Conservation (phyloP, 2,888 invertebrate species). For the Elmis aenea region DNA sequence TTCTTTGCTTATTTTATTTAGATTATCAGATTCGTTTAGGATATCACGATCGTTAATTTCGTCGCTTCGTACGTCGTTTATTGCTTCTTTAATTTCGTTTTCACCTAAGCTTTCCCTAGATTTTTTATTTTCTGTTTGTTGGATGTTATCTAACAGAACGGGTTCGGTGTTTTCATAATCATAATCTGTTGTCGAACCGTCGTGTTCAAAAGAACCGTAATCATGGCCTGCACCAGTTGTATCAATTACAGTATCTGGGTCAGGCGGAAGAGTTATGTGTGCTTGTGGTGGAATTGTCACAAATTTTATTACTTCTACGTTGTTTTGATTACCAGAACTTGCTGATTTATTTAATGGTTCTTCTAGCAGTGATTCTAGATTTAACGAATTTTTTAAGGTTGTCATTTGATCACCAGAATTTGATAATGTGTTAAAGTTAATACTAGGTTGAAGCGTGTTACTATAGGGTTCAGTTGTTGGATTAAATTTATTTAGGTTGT, state of each 20-base stretch:
- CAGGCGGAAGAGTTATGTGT: too few relatives aligned
- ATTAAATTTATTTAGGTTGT: slow-evolving; percentile 33
- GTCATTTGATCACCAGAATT: slow-evolving; percentile 6
- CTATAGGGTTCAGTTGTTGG: slow-evolving; percentile 34
- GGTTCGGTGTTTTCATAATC: slow-evolving; percentile 14
- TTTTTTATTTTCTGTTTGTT: slow-evolving; percentile 4
- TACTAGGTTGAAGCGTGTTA: slow-evolving; percentile 21
- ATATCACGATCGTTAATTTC: neutral
- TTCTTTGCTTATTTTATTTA: neutral
- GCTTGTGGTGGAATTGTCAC: slow-evolving; percentile 11
- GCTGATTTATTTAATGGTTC: slow-evolving; percentile 53
- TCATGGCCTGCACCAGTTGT: slow-evolving; percentile 9
- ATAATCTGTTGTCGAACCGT: slow-evolving; percentile 10
- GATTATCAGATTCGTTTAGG: neutral
- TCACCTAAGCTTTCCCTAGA: slow-evolving; percentile 2
- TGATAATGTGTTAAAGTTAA: slow-evolving; percentile 5
- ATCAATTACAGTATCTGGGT: too few relatives aligned
- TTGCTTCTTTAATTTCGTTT: slow-evolving; percentile 1
- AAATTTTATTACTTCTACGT: slow-evolving; percentile 19
- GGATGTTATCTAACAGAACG: slow-evolving; percentile 5
- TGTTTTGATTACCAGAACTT: slow-evolving; percentile 22
- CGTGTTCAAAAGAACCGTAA: slow-evolving; percentile 2
- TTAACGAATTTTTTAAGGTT: slow-evolving; percentile 37
- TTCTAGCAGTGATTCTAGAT: slow-evolving; percentile 55
- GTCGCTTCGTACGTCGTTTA: slow-evolving; percentile 2